Evolutionary conservation across 2,113 vertebrate species (phyloP).

Genomic region (Sylvietta virens): DNA sequence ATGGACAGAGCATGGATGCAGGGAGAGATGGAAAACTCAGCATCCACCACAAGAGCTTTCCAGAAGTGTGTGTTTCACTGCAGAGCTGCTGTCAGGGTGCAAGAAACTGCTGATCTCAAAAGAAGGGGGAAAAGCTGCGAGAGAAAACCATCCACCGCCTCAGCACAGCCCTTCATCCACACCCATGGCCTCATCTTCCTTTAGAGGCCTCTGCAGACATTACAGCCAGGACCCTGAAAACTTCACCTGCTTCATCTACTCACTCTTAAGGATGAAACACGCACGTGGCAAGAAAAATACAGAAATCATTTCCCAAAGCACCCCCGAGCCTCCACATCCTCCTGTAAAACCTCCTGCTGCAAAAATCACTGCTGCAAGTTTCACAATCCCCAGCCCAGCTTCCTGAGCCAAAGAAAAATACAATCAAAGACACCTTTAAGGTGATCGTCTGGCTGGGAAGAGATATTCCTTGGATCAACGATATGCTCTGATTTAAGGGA

Average conservation of each 20-base stretch:
- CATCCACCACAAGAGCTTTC: not conserved
- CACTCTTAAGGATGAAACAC: accelerated
- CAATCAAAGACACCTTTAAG: not conserved
- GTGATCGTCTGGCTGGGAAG: accelerated
- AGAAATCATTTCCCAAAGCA: not conserved
- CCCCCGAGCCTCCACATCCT: accelerated
- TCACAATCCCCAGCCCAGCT: not conserved
- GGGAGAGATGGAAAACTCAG: not conserved
- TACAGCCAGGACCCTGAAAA: not conserved
- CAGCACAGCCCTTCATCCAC: not conserved
- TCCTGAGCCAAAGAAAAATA: not conserved
- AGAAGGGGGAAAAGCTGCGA: not conserved
- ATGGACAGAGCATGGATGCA: not conserved
- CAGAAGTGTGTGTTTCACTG: not conserved
- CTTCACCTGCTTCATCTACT: not conserved
- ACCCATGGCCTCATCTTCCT: accelerated
- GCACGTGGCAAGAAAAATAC: accelerated
- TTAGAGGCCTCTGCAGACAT: not conserved
- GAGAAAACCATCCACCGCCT: not conserved
- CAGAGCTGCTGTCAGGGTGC: not conserved
- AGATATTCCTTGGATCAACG: not conserved
- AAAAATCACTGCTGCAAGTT: not conserved
- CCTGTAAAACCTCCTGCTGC: not conserved
- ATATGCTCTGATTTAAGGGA: not conserved
- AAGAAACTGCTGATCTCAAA: not conserved